Evolutionary conservation across 2,888 invertebrate species (phyloP).

Genomic region (Octonoba sinensis): DNA sequence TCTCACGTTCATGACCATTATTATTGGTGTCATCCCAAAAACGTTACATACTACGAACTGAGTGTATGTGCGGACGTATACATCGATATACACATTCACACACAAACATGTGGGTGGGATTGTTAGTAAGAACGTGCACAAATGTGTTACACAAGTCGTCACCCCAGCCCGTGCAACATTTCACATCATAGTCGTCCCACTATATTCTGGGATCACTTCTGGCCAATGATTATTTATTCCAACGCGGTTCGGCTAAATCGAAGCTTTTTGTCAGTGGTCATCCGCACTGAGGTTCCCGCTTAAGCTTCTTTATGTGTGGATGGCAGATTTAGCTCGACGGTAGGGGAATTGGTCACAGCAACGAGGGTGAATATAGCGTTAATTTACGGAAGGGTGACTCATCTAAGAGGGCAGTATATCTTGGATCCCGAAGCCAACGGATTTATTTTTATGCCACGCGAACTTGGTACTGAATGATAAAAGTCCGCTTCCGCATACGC

Average conservation of each 20-base stretch:
- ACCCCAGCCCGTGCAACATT: too few species aligned
- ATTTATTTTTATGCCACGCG: constrained; percentile 20
- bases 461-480: constrained; percentile 14
- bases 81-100: too few species aligned
- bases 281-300: constrained; percentile 27
- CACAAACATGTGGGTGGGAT: too few species aligned
- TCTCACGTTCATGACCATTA: too few species aligned
- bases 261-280: constrained; percentile 37
- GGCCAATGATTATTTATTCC: constrained; percentile 27
- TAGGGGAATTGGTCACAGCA: constrained; percentile 39
- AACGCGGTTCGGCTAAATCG: constrained; percentile 14
- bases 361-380: constrained; percentile 35
- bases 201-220: too few species aligned
- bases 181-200: too few species aligned
- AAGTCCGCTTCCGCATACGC: background rate
- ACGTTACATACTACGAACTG: too few species aligned
- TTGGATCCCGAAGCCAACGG: background rate
- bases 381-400: constrained; percentile 32
- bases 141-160: too few species aligned
- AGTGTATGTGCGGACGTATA: too few species aligned
- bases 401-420: constrained; percentile 13
- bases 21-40: too few species aligned
- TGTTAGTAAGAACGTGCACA: too few species aligned
- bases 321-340: constrained; percentile 30
- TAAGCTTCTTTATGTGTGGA: constrained; percentile 21